Conservation (phyloP, 2,113 vertebrate species). For the Cepphus grylle region DNA sequence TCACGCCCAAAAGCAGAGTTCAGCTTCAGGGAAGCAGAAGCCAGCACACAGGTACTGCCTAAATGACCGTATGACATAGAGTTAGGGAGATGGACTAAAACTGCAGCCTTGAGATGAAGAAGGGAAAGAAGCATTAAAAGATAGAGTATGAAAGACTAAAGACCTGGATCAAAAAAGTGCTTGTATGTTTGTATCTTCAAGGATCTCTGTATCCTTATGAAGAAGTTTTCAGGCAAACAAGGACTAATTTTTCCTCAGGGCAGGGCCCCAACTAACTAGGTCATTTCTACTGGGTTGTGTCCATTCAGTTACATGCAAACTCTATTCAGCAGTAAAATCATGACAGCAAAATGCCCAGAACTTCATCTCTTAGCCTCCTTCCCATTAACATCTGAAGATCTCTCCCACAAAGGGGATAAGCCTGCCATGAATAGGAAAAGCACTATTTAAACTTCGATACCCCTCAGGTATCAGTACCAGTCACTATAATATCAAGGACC, state of each 20-base stretch:
- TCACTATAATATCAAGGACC: not conserved
- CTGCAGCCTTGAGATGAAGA: not conserved
- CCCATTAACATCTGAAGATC: not conserved
- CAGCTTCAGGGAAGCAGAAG: not conserved
- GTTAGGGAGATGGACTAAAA: not conserved
- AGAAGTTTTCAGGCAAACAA: not conserved
- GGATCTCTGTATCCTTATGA: not conserved
- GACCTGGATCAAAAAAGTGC: not conserved
- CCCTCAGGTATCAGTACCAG: not conserved
- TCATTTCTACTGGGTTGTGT: conserved; percentile 40
- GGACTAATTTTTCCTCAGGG: conserved; percentile 35
- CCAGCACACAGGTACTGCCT: not conserved
- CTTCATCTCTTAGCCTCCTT: not conserved
- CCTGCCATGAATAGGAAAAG: not conserved
- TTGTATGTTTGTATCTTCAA: not conserved
- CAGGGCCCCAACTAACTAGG: conserved; percentile 36
- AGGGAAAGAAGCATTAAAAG: not conserved
- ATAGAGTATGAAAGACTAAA: not conserved
- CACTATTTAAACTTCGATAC: not conserved
- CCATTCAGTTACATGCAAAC: conserved; percentile 49
- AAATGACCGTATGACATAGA: not conserved
- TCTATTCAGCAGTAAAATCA: conserved; percentile 41
- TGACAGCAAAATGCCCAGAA: conserved; percentile 24
- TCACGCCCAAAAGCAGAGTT: not conserved
- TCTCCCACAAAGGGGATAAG: not conserved